Percentiles rank a stretch among this genome's conserved stretches.
Evolutionary conservation across 2,797 vertebrate species (phyloP).

Genomic region (Ibycter americanus): DNA sequence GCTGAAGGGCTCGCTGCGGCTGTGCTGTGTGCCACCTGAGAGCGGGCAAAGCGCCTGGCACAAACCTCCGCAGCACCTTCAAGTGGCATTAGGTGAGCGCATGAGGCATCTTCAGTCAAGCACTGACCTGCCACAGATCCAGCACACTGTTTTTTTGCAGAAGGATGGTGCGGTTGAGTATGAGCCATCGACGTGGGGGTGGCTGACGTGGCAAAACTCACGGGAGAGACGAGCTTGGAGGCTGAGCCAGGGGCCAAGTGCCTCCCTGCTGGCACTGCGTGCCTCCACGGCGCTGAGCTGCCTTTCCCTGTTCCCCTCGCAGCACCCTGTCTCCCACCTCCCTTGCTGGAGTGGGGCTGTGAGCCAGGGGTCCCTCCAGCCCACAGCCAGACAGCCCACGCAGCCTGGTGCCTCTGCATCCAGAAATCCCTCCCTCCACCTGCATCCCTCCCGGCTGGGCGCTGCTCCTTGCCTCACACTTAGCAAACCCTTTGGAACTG

Average conservation of each 20-base stretch:
- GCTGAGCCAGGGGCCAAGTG: not conserved
- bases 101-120: not conserved
- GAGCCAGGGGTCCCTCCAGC: not conserved
- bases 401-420: not conserved
- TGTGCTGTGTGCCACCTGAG: not conserved
- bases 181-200: not conserved
- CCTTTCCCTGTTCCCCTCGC: not conserved
- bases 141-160: not conserved
- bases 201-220: not conserved
- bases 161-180: not conserved
- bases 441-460: not conserved
- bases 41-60: not conserved
- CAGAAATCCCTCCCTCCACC: not conserved
- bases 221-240: not conserved
- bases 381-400: not conserved
- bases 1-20: not conserved
- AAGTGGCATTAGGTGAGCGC: fast-evolving
- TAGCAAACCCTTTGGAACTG: not conserved
- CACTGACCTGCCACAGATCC: not conserved
- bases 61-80: not conserved
- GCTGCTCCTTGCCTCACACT: not conserved
- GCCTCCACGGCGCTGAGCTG: not conserved
- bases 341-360: not conserved
- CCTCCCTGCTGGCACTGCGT: not conserved
- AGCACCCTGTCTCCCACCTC: not conserved